A percentile compares a stretch with the other conserved stretches of the same genome.
phyloP scores from a whole-genome alignment of 2,888 invertebrate species.

The Pocota personata region DNA sequence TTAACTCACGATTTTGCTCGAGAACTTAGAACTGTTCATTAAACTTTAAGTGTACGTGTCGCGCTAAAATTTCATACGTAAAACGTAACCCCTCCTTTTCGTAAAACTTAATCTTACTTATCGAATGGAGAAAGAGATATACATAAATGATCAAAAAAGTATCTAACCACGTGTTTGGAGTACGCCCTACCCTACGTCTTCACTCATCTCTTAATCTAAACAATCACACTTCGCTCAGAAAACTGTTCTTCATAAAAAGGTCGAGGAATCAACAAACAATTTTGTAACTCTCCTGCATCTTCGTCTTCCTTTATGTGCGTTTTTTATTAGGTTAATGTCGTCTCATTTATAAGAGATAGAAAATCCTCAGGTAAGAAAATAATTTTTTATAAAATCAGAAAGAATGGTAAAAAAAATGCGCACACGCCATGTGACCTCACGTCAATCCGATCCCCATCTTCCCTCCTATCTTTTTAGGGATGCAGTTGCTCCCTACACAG shows the following conservation, averaged over 20 bases:
- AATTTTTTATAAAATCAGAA: constrained; percentile 22
- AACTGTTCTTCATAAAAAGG: constrained; percentile 9
- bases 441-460: constrained; percentile 58
- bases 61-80: too few species aligned
- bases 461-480: constrained; percentile 42
- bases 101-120: too few species aligned
- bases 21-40: too few species aligned
- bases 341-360: constrained; percentile 35
- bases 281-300: constrained; percentile 25
- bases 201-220: not conserved
- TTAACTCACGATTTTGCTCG: too few species aligned
- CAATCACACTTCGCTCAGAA: not conserved
- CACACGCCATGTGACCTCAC: constrained; percentile 65
- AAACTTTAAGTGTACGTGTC: too few species aligned
- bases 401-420: constrained; percentile 32
- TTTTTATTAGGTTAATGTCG: constrained; percentile 43
- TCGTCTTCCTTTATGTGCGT: not conserved
- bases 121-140: too few species aligned
- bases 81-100: too few species aligned
- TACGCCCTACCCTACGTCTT: not conserved
- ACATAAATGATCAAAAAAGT: too few species aligned
- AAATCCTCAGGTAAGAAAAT: constrained; percentile 62
- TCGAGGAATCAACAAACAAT: constrained; percentile 30
- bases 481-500: constrained; percentile 42
- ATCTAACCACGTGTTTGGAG: constrained; percentile 20